A percentile compares a stretch with the other conserved stretches of the same genome.
These are phyloP conservation scores for Amblyraja radiata DNA, from an alignment of 2,797 vertebrate genomes.

Conservation along the genomic window DNA sequence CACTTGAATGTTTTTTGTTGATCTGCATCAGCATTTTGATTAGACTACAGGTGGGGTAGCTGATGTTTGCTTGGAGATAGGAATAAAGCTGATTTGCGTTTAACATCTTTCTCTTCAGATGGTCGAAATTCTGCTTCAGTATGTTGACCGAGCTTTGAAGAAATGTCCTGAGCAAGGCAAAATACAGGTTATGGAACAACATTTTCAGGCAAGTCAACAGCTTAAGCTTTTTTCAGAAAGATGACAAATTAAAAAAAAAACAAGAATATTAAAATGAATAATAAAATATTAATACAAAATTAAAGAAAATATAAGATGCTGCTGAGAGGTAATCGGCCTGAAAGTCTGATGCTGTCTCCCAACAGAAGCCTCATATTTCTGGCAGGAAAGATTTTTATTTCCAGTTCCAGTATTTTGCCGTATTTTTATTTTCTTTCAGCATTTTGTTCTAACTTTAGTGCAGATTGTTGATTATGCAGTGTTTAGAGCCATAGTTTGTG, in stretches of 20 bases:
- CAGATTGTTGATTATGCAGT: neutral
- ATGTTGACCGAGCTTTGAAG: conserved; percentile 75
- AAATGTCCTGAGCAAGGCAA: conserved; percentile 93
- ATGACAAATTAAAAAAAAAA: neutral
- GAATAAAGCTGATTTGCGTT: neutral
- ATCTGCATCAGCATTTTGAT: neutral
- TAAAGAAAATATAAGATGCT: too few species aligned
- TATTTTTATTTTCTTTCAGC: too few species aligned
- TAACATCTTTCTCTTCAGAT: conserved; percentile 60
- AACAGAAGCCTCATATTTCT: too few species aligned
- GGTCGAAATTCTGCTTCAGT: conserved; percentile 87
- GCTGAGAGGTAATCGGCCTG: too few species aligned
- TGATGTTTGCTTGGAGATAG: neutral
- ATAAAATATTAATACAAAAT: too few species aligned
- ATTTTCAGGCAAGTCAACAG: conserved; percentile 73
- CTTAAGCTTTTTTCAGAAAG: neutral
- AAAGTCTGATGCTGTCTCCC: too few species aligned
- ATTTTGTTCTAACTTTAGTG: neutral
- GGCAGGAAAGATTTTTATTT: too few species aligned
- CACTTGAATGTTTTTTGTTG: too few species aligned
- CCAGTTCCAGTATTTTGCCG: too few species aligned
- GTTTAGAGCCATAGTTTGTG: neutral
- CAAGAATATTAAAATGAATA: too few species aligned
- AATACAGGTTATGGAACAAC: conserved; percentile 91
- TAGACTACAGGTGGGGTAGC: neutral